Percentiles rank a stretch among this genome's conserved stretches.
Conservation (phyloP, 2,797 vertebrate genomes). For the Discoglossus pictus region DNA sequence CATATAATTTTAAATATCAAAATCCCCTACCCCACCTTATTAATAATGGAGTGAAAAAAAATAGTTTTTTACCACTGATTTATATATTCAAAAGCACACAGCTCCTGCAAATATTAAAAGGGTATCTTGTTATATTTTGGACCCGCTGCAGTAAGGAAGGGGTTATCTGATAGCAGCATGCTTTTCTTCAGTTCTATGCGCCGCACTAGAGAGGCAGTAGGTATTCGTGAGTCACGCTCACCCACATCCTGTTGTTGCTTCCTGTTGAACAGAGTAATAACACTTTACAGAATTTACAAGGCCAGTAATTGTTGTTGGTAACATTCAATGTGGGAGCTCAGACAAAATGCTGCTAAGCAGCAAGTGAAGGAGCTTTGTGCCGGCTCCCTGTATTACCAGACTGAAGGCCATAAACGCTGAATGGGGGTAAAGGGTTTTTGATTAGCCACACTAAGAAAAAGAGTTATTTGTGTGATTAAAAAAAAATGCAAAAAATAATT, state of each 20-base stretch:
- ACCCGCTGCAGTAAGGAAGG: too few species aligned
- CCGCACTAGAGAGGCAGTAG: slow-evolving; percentile 40
- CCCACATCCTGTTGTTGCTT: slow-evolving; percentile 49
- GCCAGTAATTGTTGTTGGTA: slow-evolving; percentile 50
- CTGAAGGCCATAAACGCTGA: slow-evolving; percentile 43
- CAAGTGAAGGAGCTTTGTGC: slow-evolving; percentile 43
- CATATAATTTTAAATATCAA: too few species aligned
- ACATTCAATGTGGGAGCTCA: slow-evolving; percentile 45
- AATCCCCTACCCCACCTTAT: too few species aligned
- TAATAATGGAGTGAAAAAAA: too few species aligned
- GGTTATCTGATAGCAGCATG: too few species aligned
- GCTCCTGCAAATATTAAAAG: too few species aligned
- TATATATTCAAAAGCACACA: too few species aligned
- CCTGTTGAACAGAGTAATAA: slow-evolving; percentile 44
- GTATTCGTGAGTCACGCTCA: slow-evolving; percentile 46
- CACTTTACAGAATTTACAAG: slow-evolving; percentile 49
- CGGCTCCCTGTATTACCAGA: slow-evolving; percentile 25
- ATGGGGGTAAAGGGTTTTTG: slow-evolving; percentile 41
- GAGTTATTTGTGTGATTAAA: slow-evolving; percentile 10
- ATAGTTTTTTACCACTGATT: too few species aligned
- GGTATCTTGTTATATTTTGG: too few species aligned
- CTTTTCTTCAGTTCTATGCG: too few species aligned
- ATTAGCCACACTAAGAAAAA: slow-evolving; percentile 27
- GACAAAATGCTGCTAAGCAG: slow-evolving; percentile 48
- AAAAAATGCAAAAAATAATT: too few species aligned